phyloP scores from a whole-genome alignment of 2,113 vertebrate species.

The Daubentonia madagascariensis region DNA sequence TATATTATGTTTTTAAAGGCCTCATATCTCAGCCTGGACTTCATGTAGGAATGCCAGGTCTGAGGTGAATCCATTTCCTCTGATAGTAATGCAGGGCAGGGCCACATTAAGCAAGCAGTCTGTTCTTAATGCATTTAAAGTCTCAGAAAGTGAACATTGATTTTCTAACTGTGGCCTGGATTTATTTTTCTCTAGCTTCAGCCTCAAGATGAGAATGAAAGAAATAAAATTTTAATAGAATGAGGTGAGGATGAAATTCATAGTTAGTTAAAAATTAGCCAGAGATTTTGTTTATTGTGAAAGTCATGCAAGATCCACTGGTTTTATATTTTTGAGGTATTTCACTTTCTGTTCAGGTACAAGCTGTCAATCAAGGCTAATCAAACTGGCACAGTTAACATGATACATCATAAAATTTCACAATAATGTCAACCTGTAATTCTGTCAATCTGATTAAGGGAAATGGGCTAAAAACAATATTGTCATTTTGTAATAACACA shows the following conservation, averaged over 20 bases:
- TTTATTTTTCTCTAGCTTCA: constrained; percentile 57
- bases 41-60: not conserved
- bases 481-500: constrained; percentile 84
- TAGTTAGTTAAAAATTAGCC: constrained; percentile 72
- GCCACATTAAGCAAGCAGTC: not conserved
- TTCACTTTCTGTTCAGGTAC: constrained; percentile 85
- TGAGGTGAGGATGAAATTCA: constrained; percentile 48
- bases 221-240: constrained; percentile 52
- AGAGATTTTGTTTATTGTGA: constrained; percentile 67
- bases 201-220: constrained; percentile 41
- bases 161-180: constrained; percentile 37
- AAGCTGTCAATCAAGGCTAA: constrained; percentile 87
- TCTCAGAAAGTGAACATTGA: constrained; percentile 14
- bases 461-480: constrained; percentile 84
- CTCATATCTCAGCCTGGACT: constrained; percentile 52
- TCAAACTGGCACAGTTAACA: constrained; percentile 87
- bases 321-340: constrained; percentile 65
- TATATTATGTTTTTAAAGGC: constrained; percentile 51
- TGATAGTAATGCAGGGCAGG: not conserved
- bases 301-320: constrained; percentile 45
- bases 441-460: constrained; percentile 86
- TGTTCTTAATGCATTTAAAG: constrained; percentile 56
- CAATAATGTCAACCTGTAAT: constrained; percentile 88
- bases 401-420: constrained; percentile 88
- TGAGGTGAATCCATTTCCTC: constrained; percentile 35